Conservation (phyloP, 2,797 vertebrate species). For the Carcharodon carcharias region DNA sequence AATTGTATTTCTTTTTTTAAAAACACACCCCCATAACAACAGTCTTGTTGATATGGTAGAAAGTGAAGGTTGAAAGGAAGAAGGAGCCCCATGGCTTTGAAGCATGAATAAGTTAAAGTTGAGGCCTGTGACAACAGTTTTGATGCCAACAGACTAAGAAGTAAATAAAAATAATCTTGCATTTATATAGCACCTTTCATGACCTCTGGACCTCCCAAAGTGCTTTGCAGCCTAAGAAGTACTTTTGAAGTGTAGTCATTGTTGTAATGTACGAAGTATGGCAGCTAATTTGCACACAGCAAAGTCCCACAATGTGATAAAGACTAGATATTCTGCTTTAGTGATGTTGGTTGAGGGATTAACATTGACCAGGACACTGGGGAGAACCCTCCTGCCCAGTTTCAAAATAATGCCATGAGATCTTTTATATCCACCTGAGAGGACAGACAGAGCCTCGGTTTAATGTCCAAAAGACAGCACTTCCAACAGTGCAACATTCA, state of each 20-base stretch:
- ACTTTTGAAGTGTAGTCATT: not conserved
- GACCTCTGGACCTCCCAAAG: not conserved
- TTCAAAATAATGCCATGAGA: not conserved
- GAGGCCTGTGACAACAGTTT: not conserved
- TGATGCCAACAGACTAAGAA: not conserved
- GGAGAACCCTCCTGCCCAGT: not conserved
- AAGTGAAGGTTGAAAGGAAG: not conserved
- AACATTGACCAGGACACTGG: not conserved
- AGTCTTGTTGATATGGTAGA: not conserved
- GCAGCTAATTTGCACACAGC: too few relatives aligned
- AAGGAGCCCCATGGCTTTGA: not conserved
- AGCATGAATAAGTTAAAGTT: not conserved
- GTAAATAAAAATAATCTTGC: not conserved
- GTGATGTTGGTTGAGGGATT: not conserved
- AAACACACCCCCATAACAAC: too few relatives aligned
- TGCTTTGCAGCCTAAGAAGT: not conserved
- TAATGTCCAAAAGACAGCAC: not conserved
- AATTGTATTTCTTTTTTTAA: too few relatives aligned
- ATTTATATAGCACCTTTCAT: not conserved
- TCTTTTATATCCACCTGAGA: not conserved
- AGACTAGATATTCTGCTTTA: not conserved
- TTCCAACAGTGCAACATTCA: not conserved
- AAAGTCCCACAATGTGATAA: too few relatives aligned
- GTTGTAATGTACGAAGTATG: too few relatives aligned
- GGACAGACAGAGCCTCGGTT: not conserved